Evolutionary conservation across 2,113 vertebrate genomes (phyloP), one percentile per base, ranked within the genome.

Genomic region (Egretta garzetta): DNA sequence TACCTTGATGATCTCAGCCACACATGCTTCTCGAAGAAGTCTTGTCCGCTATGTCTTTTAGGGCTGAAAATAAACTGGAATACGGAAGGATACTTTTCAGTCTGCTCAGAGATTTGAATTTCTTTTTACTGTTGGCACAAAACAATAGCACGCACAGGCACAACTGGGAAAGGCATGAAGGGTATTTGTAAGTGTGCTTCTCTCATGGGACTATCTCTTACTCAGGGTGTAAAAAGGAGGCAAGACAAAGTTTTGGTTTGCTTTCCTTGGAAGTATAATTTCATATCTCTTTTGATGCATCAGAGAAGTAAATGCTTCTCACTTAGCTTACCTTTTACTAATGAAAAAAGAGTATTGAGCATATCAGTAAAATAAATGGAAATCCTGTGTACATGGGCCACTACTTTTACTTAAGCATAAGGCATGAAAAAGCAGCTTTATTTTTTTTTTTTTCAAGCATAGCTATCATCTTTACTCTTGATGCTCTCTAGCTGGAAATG

Each of bases 341-440:
- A 53, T n/a, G 14, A 79, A 93, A 82, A 93, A 15, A 39, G 33
- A 71, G 9, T 14, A 89, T 32, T 73, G 52, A 86, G 60, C 18
- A 24, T 58, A 88, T 35, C 2, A 4, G 35, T 53, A 80, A 88
- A 95, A 75, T 47, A 86, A 83, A 63, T 37, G 50, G 53, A 76
- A 95, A 86, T 55, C n/a, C 62, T 90, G 41, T 5, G 13, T 74
- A 84, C 32, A 58, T 1, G 13, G 73, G 74, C n/a, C 58, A 93
- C 37, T 74, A 86, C 67, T 90, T 82, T 94, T 71, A 74, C 50
- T 88, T 73, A 93, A 70, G 75, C 67, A 73, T 64, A 91, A 96
- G 45, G 55, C 64, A 95, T 27, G 28, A 96, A 93, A 94, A 95
- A 97, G 58, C 81, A 93, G 66, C 33, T 79, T 79, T 66, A 32